Evolutionary conservation across 1,140 invertebrate genomes (phyloP), one percentile per base, ranked within the genome.

Genomic region (Eurosta solidaginis): DNA sequence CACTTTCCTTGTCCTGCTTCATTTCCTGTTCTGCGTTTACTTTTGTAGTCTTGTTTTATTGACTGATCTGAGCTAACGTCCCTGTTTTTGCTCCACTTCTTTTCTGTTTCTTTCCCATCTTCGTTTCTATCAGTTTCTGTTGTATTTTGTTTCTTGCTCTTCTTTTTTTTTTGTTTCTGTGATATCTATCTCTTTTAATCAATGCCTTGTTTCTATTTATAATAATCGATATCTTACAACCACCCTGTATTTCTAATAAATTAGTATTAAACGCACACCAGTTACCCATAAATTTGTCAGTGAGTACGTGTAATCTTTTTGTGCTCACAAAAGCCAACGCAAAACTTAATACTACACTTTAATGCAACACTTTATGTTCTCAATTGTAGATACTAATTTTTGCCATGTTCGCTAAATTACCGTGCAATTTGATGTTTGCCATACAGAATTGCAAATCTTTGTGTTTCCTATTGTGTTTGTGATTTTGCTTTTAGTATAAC

Each of bases 321-420:
- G 33, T 68, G 33, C 59, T n/a, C 9, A 20, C 22, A 9, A 54
- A 17, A 68, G 40, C n/a, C 7, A 40, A 20, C 29, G 14, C 54
- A 20, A 22, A 52, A 17, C 25, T 52, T 52, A n/a, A 52, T 22
- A 25, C 54, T 40, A 33, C 59, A 20, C 29, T 68, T 68, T 68
- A 20, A 68, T n/a, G 59, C 59, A 27, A 68, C 59, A 68, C 59
- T 68, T 68, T 42, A 68, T 22, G 29, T 40, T 29, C 3, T 17
- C 59, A 68, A 68, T 68, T 68, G 59, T 10, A 68, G 59, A 68
- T 68, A 68, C 33, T 68, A 68, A 68, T 68, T 68, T 68, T 68
- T n/a, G 33, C 29, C 33, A 42, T 68, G 59, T 68, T 68, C 59
- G 59, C 27, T 40, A 68, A 68, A 68, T 68, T 68, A 68, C 33